Conservation (phyloP, 2,113 vertebrate species). For the Colius striatus region DNA sequence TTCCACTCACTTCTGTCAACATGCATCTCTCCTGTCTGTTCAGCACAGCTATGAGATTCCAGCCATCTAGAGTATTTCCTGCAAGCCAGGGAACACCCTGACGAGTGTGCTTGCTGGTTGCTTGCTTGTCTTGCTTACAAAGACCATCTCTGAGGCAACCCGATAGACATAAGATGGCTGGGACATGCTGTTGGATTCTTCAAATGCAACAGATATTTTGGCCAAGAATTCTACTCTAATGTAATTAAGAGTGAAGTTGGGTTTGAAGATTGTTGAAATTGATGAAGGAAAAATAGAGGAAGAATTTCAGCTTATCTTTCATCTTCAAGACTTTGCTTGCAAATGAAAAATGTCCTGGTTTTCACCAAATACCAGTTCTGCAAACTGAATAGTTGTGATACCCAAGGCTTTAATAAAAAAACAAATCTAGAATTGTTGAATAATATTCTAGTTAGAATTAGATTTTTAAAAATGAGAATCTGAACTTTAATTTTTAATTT, state of each 20-base stretch:
- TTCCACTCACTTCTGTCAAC: not conserved
- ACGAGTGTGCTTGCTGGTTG: not conserved
- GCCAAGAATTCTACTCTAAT: not conserved
- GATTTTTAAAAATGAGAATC: not conserved
- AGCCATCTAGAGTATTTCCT: not conserved
- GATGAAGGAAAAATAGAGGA: not conserved
- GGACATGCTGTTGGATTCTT: not conserved
- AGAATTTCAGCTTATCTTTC: not conserved
- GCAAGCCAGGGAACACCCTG: not conserved
- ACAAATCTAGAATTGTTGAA: not conserved
- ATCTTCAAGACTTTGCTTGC: not conserved
- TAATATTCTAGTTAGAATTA: not conserved
- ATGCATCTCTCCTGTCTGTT: not conserved
- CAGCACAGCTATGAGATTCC: not conserved
- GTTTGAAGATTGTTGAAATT: not conserved
- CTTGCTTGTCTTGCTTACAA: fast-evolving
- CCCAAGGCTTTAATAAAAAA: not conserved
- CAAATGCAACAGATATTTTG: not conserved
- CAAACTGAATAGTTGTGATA: not conserved
- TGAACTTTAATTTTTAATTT: not conserved
- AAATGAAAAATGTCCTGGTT: not conserved
- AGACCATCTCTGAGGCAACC: not conserved
- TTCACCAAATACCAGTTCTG: not conserved
- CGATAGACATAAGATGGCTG: not conserved
- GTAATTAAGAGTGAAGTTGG: not conserved